Evolutionary conservation across 2,113 vertebrate genomes (phyloP).

Genomic region (Myotis yumanensis): DNA sequence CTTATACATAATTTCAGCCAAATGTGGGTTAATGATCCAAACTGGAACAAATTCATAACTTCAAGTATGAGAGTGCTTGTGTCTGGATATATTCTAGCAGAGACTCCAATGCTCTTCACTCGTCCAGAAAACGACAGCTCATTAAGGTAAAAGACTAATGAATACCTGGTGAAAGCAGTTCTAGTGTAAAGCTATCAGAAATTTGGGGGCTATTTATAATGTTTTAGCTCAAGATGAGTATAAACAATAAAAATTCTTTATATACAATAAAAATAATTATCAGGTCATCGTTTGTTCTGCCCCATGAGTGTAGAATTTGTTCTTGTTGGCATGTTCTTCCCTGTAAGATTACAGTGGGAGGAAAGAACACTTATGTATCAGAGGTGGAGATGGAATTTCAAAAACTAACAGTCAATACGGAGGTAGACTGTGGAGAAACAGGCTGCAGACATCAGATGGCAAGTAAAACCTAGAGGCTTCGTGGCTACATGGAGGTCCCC

Average conservation of each 20-base stretch:
- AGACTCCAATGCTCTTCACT: not conserved
- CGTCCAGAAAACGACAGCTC: rapidly evolving
- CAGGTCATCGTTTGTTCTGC: not conserved
- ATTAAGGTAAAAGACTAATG: not conserved
- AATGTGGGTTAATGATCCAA: not conserved
- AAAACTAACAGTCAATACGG: not conserved
- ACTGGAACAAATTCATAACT: not conserved
- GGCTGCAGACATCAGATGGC: not conserved
- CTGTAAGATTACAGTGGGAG: too few relatives aligned
- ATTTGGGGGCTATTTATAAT: not conserved
- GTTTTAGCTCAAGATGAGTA: not conserved
- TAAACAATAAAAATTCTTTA: not conserved
- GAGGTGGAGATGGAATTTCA: not conserved
- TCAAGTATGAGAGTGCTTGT: too few relatives aligned
- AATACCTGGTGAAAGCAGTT: not conserved
- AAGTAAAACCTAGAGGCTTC: not conserved
- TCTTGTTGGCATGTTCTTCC: not conserved
- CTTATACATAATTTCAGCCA: not conserved
- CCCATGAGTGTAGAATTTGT: not conserved
- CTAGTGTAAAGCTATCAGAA: not conserved
- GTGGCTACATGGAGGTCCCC: not conserved
- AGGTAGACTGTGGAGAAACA: not conserved
- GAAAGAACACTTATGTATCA: not conserved
- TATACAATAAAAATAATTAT: not conserved
- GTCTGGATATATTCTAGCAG: not conserved